Evolutionary conservation across 1,140 invertebrate genomes (phyloP), one percentile per base, ranked within the genome.

Genomic region (Polypedilum pembai): DNA sequence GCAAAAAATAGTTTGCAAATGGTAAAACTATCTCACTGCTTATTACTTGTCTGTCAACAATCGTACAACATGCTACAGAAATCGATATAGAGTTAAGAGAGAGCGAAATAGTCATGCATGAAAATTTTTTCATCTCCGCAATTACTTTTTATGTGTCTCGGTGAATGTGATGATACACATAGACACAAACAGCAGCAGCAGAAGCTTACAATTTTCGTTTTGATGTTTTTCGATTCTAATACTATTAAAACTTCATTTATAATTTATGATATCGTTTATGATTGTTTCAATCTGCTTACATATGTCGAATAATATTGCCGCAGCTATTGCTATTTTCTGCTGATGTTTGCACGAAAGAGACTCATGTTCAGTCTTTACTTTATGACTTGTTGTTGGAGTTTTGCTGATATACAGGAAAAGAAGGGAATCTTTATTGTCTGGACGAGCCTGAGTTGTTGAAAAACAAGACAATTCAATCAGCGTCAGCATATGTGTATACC

Each of bases 191-290:
- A 12, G 45, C 15, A n/a, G 12, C 12, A 4, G 15, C 15, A 12
- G 45, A 15, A n/a, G 12, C 12, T 56, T 56, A 56, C n/a, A n/a
- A 56, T 56, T 56, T 56, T 12, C 45, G 15, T 56, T 56, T 56
- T 56, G 12, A n/a, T 56, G 45, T 56, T 56, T n/a, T 56, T 56
- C 45, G 8, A 15, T 56, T 33, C 24, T 56, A 18, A 18, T 69
- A 69, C 20, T 21, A 69, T 69, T 69, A 69, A 69, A 69, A 69
- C 65, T 69, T 20, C 65, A 69, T 69, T 69, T 69, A 69, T 69
- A 69, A 69, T 69, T 69, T 69, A 69, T 69, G 65, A 69, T 69
- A 69, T 69, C 65, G 65, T 69, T 69, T 69, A 69, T 69, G 65
- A 69, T 69, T 69, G 17, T 69, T 69, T 21, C 65, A 69, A 69